Conservation (phyloP, 2,113 vertebrate species). For the Lepus americanus region DNA sequence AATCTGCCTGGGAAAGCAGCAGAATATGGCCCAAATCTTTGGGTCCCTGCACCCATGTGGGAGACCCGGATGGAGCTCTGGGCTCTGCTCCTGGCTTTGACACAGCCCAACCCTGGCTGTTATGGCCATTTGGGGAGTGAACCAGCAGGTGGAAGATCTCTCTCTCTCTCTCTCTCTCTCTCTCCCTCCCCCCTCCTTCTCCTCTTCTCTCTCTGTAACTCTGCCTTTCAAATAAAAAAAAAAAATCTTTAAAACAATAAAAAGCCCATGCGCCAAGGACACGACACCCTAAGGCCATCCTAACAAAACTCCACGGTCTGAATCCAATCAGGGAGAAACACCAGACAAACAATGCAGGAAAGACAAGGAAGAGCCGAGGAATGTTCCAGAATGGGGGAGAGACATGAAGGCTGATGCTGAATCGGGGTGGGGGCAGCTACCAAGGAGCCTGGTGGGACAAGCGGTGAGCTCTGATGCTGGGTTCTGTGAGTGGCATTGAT, state of each 20-base stretch:
- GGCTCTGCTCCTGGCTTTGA: no score
- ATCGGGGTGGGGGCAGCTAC: accelerated
- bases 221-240: constrained; percentile 21
- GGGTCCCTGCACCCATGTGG: no score
- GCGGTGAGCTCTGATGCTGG: not conserved
- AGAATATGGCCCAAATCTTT: no score
- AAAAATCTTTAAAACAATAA: not conserved
- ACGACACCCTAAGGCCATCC: not conserved
- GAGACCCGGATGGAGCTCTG: no score
- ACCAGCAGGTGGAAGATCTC: no score
- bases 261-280: not conserved
- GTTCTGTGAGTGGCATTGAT: no score
- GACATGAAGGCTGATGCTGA: not conserved
- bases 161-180: no score
- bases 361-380: not conserved
- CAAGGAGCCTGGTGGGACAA: not conserved
- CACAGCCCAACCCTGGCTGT: no score
- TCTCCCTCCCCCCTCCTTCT: no score
- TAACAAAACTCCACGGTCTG: not conserved
- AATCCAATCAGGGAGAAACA: not conserved
- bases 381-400: not conserved
- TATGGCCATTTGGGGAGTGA: no score
- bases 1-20: no score
- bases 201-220: no score
- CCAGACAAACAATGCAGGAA: not conserved